Percentiles rank a stretch among this genome's conserved stretches.
These are phyloP conservation scores for Remorina albescens DNA, from an alignment of 2,797 vertebrate species.

Conservation along the genomic window DNA sequence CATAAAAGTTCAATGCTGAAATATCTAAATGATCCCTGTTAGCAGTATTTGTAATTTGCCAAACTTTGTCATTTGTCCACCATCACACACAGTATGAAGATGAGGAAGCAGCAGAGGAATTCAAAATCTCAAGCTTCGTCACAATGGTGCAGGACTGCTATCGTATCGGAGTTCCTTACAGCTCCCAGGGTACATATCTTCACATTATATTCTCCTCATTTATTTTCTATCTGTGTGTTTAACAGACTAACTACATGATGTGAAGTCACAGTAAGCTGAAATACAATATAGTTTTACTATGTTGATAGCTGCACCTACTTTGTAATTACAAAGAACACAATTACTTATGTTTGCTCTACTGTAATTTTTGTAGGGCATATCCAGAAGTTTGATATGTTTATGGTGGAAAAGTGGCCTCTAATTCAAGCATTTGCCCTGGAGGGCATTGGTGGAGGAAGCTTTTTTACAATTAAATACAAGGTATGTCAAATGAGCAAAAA, in stretches of 20 bases:
- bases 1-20: not conserved
- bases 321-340: constrained; percentile 14
- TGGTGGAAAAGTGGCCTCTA: constrained; percentile 98
- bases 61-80: not conserved
- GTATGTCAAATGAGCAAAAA: constrained; percentile 72
- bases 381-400: constrained; percentile 97
- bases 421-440: constrained; percentile 98
- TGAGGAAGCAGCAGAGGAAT: constrained; percentile 97
- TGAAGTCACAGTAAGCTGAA: not conserved
- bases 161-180: constrained; percentile 93
- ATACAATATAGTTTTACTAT: not conserved
- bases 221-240: not conserved
- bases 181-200: constrained; percentile 88
- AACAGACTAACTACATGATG: not conserved
- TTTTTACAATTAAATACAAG: constrained; percentile 98
- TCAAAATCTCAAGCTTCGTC: constrained; percentile 98
- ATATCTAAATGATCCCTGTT: constrained; percentile 1
- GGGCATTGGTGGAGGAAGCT: constrained; percentile 95
- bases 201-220: constrained; percentile 1
- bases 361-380: constrained; percentile 89
- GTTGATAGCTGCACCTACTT: not conserved
- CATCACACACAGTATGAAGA: constrained; percentile 91
- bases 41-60: not conserved
- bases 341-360: constrained; percentile 49
- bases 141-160: constrained; percentile 95